Conservation (phyloP, 2,888 invertebrate species). For the Notodonta dromedarius region DNA sequence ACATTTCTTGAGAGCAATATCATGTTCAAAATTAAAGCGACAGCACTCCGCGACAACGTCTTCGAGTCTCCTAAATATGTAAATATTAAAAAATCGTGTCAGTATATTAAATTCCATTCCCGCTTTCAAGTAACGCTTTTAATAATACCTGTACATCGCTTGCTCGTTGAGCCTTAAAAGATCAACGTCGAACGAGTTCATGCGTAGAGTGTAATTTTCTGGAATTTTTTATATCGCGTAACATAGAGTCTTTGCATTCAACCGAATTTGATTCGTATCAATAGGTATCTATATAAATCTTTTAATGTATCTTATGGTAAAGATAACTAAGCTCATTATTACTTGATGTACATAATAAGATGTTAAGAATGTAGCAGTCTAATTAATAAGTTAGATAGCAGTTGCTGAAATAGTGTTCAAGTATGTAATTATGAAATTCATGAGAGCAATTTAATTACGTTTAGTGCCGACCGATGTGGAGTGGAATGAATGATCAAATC, state of each 20-base stretch:
- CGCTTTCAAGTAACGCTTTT: background rate
- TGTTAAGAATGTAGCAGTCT: no score
- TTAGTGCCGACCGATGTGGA: no score
- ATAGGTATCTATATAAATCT: background rate
- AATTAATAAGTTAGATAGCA: no score
- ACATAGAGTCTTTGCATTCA: background rate
- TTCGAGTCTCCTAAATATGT: background rate
- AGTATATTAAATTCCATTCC: conserved; percentile 2
- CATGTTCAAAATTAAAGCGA: no score
- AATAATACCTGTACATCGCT: background rate
- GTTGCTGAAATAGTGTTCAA: no score
- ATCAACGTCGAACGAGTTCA: background rate
- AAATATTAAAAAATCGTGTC: conserved; percentile 1
- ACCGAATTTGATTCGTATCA: background rate
- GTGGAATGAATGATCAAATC: no score
- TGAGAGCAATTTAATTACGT: no score
- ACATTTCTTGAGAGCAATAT: no score
- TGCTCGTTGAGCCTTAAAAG: background rate
- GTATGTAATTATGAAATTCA: no score
- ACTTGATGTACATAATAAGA: no score
- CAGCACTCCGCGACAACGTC: background rate
- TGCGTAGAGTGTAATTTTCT: background rate
- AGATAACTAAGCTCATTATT: no score
- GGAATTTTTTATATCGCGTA: background rate
- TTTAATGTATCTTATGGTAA: no score